Conservation (phyloP, 2,797 vertebrate species). For the Cynodonichthys magdalenae region DNA sequence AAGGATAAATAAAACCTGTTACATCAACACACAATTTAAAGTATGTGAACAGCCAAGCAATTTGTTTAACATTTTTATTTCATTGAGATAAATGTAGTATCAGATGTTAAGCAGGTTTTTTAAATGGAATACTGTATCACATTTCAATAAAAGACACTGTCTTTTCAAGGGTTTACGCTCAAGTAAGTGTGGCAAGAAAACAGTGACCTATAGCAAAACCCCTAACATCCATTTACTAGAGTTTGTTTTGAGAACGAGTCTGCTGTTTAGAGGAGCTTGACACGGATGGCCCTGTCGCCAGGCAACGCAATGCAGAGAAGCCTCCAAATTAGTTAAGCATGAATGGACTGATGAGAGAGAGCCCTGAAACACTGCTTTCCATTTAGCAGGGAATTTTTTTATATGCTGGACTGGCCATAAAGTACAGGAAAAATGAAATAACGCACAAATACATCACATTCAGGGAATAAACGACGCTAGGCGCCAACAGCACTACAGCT, state of each 20-base stretch:
- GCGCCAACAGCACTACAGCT: not conserved
- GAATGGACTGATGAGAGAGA: constrained; percentile 56
- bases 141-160: not conserved
- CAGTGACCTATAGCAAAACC: constrained; percentile 28
- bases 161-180: constrained; percentile 18
- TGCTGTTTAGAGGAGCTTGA: constrained; percentile 52
- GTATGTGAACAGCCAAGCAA: no score
- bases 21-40: no score
- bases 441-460: constrained; percentile 10
- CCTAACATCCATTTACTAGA: constrained; percentile 41
- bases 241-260: constrained; percentile 54
- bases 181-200: constrained; percentile 22
- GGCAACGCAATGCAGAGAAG: constrained; percentile 55
- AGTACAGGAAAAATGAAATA: constrained; percentile 12
- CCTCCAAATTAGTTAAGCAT: constrained; percentile 59
- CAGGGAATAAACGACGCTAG: not conserved
- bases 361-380: constrained; percentile 51
- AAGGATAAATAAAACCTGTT: not conserved
- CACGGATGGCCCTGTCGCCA: constrained; percentile 51
- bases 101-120: constrained; percentile 3
- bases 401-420: constrained; percentile 16
- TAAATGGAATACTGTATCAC: constrained; percentile 4
- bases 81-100: constrained; percentile 3
- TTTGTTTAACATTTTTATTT: not conserved
- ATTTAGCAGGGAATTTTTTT: constrained; percentile 40